Conservation (phyloP, 1,140 invertebrate species). For the Argopecten irradians region DNA sequence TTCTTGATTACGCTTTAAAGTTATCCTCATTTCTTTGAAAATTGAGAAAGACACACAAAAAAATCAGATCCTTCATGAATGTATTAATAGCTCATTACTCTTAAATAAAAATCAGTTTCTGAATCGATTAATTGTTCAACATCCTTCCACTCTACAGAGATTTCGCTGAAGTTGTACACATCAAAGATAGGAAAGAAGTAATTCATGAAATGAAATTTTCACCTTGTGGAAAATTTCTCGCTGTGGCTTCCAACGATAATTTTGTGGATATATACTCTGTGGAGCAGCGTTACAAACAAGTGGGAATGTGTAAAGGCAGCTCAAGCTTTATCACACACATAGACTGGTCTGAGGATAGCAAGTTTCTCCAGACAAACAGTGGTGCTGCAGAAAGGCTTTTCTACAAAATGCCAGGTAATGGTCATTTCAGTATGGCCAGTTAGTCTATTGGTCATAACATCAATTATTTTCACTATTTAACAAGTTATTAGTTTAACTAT, state of each 20-base stretch:
- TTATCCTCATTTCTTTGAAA: no score
- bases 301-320: constrained; percentile 73
- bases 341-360: constrained; percentile 77
- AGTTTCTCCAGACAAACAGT: constrained; percentile 76
- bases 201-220: constrained; percentile 77
- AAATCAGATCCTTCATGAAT: no score
- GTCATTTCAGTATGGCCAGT: no score
- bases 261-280: constrained; percentile 76
- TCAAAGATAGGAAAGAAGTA: constrained; percentile 76
- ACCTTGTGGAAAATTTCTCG: constrained; percentile 75
- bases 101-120: no score
- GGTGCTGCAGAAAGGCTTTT: constrained; percentile 74
- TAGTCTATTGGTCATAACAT: no score
- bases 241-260: constrained; percentile 77
- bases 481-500: no score
- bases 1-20: no score
- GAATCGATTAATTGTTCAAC: no score
- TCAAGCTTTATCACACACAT: constrained; percentile 77
- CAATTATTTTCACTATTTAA: no score
- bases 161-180: constrained; percentile 72
- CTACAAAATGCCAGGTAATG: constrained; percentile 74
- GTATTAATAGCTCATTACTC: no score
- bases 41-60: no score
- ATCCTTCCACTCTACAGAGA: constrained; percentile 64
- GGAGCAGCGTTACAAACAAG: constrained; percentile 72